Base-by-base conservation (phyloP, 2,888 invertebrate species). In the Phyto melanocephala region DNA sequence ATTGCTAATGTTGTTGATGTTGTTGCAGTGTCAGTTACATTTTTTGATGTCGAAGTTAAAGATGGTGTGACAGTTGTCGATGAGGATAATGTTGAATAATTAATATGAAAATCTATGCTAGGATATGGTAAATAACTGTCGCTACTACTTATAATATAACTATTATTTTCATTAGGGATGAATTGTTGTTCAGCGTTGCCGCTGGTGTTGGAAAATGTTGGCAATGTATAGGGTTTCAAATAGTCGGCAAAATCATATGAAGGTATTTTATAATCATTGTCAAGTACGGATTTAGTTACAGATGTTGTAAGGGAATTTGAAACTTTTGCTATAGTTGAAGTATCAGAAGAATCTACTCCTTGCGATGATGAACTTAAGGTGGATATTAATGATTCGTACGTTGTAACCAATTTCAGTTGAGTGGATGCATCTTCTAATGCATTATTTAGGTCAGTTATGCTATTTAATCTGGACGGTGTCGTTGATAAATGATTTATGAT, bases 221-320 rank as follows among this genome's bases (percentile, higher is more conserved):
- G 52, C 77, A 87, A 85, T 81, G 83, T 84, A 76, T 86, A 88
- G 33, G 87, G 86, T 77, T 87, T 86, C 5, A 88, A 67, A 72
- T 88, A 89, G 47, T 88, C 86, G 50, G 84, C 76, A 65, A 86
- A 84, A 42, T 87, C 84, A 62, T 84, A 86, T 68, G 22, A 28
- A 6, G 33, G 28, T 3, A 28, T 42, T 58, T 79, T 65, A 15
- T 72, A 72, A 72, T 79, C 65, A 47, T 13, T 58, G 7, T 42
- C 28, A 40, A 33, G 35, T 33, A 22, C 15, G 3, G 47, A 40
- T 17, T 0, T 10, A 2, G 40, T n/a, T 47, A 37, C 33, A 15
- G 56, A 6, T n/a, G 37, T 22, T 56, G 54, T 20, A 10, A 17
- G 40, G 22, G 37, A 10, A 71, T 24, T 22, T 42, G 62, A 10